phyloP scores from a whole-genome alignment of 2,797 vertebrate species.

The Oceanodroma leucorhoa region DNA sequence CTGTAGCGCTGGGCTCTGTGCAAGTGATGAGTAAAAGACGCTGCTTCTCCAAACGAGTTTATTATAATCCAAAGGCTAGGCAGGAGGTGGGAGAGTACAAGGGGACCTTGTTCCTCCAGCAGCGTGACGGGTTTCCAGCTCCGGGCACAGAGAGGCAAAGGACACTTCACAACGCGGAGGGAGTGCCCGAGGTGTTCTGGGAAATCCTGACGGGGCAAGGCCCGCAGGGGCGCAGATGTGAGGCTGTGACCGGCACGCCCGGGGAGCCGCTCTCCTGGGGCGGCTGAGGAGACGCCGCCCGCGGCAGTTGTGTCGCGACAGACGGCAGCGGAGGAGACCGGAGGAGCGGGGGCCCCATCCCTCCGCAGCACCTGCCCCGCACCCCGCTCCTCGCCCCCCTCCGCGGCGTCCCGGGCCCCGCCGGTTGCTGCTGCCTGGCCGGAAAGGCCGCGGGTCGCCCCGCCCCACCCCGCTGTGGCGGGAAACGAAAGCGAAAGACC shows the following conservation, averaged over 20 bases:
- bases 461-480: accelerated
- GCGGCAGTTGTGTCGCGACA: too few relatives aligned
- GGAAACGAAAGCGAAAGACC: not conserved
- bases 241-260: accelerated
- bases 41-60: not conserved
- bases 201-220: not conserved
- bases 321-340: too few relatives aligned
- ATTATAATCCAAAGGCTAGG: not conserved
- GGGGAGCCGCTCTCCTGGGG: accelerated
- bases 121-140: not conserved
- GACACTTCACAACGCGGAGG: accelerated
- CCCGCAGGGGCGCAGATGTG: not conserved
- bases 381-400: too few relatives aligned
- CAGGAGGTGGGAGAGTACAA: not conserved
- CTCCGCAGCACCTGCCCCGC: not conserved
- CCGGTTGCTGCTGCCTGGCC: not conserved
- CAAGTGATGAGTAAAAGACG: not conserved
- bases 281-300: too few relatives aligned
- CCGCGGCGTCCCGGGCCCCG: too few relatives aligned
- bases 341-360: too few relatives aligned
- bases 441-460: too few relatives aligned
- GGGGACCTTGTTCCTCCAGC: not conserved
- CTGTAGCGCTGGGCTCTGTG: not conserved
- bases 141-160: not conserved
- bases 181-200: accelerated